These are phyloP conservation scores for Toxotes chatareus DNA, from an alignment of 2,113 vertebrate species.

Conservation along the genomic window DNA sequence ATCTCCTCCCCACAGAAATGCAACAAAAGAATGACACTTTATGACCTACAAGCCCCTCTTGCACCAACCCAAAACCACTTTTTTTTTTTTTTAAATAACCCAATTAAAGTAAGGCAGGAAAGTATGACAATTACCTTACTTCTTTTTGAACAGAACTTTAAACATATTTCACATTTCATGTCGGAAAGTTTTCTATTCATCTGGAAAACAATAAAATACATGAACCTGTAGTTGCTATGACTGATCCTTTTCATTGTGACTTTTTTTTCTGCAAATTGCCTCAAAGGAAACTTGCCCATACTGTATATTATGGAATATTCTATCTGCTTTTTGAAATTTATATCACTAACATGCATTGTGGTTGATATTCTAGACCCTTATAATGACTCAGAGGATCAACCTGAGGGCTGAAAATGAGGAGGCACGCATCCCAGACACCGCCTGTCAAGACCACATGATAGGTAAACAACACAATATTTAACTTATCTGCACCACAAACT, in stretches of 20 bases:
- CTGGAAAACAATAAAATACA: constrained; percentile 2
- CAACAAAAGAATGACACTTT: constrained; percentile 76
- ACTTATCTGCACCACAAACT: too few species aligned
- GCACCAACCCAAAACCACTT: constrained; percentile 32
- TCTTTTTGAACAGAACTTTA: constrained; percentile 30
- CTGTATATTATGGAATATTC: background rate
- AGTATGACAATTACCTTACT: constrained; percentile 26
- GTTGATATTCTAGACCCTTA: constrained; percentile 79
- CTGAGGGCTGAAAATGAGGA: constrained; percentile 81
- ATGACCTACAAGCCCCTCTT: constrained; percentile 63
- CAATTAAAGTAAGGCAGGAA: constrained; percentile 53
- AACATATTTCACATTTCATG: constrained; percentile 6
- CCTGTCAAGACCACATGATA: constrained; percentile 89
- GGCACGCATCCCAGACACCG: constrained; percentile 79
- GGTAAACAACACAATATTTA: constrained; percentile 78
- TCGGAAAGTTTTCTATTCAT: constrained; percentile 13
- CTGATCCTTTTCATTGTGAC: background rate
- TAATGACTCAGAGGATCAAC: constrained; percentile 83
- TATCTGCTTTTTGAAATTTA: background rate
- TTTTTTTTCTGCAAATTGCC: constrained; percentile 3
- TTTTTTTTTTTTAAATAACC: constrained; percentile 35
- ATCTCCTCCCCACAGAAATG: constrained; percentile 83
- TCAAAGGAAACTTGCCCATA: background rate
- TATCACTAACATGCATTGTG: background rate
- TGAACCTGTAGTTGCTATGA: background rate